Conservation (phyloP, 2,797 vertebrate genomes). For the Alauda arvensis region DNA sequence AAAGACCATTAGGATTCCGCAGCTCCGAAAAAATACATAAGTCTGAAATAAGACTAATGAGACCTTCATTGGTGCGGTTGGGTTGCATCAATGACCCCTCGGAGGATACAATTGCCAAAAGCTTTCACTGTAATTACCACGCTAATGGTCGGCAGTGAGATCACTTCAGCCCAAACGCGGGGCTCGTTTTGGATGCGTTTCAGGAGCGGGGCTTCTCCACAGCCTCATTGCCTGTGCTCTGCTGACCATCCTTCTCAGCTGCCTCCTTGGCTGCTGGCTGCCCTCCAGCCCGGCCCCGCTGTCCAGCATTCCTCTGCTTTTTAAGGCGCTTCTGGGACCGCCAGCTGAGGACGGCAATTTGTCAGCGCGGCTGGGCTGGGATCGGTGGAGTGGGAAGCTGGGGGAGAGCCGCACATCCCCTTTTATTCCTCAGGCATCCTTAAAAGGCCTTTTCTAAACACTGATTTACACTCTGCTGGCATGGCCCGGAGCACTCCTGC, state of each 20-base stretch:
- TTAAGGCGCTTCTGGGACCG: neutral
- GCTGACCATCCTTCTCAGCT: conserved; percentile 11
- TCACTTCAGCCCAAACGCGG: conserved; percentile 52
- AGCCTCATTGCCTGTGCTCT: neutral
- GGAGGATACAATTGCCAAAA: conserved; percentile 70
- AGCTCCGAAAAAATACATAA: conserved; percentile 74
- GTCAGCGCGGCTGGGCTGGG: conserved; percentile 9
- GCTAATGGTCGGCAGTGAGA: conserved; percentile 74
- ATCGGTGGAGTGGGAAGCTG: neutral
- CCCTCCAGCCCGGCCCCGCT: neutral
- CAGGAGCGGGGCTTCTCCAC: conserved; percentile 38
- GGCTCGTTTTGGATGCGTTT: conserved; percentile 70
- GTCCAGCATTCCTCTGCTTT: neutral
- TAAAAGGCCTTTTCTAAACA: conserved; percentile 46
- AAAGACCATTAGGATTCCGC: conserved; percentile 63
- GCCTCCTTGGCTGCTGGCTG: conserved; percentile 22
- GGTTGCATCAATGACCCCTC: conserved; percentile 75
- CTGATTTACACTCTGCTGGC: conserved; percentile 38
- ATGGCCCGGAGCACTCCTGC: conserved; percentile 3
- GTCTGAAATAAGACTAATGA: conserved; percentile 77
- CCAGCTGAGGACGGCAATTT: conserved; percentile 44
- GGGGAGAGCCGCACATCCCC: neutral
- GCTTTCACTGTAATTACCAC: conserved; percentile 75
- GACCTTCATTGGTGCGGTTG: conserved; percentile 70
- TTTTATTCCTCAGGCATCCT: conserved; percentile 27